Evolutionary conservation across 2,888 invertebrate genomes (phyloP).

Genomic region (Alcis repandata): DNA sequence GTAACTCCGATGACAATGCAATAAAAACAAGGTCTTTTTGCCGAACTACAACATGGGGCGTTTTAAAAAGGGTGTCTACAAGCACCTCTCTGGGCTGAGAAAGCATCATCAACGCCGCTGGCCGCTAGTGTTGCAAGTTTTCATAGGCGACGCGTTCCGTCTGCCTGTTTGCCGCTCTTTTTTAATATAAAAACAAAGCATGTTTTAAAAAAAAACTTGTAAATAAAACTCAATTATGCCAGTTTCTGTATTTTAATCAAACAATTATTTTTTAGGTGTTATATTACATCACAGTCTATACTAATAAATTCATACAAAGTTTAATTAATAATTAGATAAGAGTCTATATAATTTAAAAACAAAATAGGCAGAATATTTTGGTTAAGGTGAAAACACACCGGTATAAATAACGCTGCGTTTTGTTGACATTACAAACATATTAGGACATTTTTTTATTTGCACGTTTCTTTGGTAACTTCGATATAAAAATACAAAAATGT

Average conservation of each 20-base stretch:
- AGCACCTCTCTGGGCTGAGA: no score
- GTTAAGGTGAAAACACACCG: neutral
- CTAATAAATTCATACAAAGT: conserved; percentile 3
- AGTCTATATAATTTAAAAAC: conserved; percentile 1
- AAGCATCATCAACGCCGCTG: no score
- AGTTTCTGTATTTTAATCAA: neutral
- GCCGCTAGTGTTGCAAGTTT: no score
- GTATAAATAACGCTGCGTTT: conserved; percentile 18
- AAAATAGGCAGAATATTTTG: neutral
- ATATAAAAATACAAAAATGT: conserved; percentile 24
- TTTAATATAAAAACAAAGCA: no score
- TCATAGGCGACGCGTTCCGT: no score
- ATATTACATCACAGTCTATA: conserved; percentile 18
- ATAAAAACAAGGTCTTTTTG: no score
- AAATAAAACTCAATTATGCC: neutral
- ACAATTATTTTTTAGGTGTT: neutral
- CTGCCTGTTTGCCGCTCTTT: no score
- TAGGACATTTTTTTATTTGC: neutral
- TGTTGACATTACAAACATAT: neutral
- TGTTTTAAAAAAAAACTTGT: neutral
- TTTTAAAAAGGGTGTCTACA: no score
- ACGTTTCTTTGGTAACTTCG: conserved; percentile 43
- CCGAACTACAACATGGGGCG: no score
- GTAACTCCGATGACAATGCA: no score
- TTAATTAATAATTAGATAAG: neutral